These are phyloP conservation scores for Anableps anableps DNA, from an alignment of 2,797 vertebrate species.

Conservation along the genomic window DNA sequence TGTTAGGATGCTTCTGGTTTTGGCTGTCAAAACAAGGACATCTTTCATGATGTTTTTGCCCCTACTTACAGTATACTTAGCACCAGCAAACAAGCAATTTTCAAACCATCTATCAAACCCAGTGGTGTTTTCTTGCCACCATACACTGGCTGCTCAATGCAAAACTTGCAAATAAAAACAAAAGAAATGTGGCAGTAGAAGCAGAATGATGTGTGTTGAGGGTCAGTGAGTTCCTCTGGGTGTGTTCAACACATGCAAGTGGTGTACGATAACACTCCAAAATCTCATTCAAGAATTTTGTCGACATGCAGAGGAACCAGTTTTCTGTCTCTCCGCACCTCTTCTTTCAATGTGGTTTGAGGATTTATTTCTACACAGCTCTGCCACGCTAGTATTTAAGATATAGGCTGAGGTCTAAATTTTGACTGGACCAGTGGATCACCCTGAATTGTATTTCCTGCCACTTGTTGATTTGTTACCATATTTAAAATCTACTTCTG, in stretches of 20 bases:
- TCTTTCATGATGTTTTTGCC: conserved; percentile 21
- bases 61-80: conserved; percentile 11
- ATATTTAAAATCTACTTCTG: not conserved
- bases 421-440: not conserved
- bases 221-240: not conserved
- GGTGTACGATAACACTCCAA: not conserved
- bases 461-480: not conserved
- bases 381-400: not conserved
- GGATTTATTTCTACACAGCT: not conserved
- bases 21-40: conserved; percentile 34
- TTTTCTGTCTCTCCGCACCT: not conserved
- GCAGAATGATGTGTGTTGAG: not conserved
- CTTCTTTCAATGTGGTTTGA: not conserved
- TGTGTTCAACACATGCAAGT: not conserved
- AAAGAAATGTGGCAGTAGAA: not conserved
- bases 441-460: not conserved
- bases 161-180: not conserved
- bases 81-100: conserved; percentile 18
- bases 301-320: conserved; percentile 13
- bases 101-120: conserved; percentile 7
- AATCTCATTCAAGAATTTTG: not conserved
- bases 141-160: not conserved
- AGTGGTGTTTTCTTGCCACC: not conserved
- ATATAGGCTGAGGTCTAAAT: not conserved
- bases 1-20: conserved; percentile 10